Conservation (phyloP, 1,140 invertebrate genomes). For the Anoplophora glabripennis region DNA sequence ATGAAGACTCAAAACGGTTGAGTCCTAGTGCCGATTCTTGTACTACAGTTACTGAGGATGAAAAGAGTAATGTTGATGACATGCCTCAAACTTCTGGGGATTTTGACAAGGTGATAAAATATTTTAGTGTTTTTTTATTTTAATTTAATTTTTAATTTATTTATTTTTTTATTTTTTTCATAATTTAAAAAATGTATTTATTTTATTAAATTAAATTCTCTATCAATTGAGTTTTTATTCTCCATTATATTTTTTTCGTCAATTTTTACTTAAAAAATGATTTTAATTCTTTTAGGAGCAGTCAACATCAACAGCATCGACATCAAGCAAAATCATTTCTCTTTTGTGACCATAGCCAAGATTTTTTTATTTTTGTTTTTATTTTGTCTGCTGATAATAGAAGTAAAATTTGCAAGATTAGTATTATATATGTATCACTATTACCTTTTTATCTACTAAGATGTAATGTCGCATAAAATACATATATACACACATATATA, state of each 20-base stretch:
- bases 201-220: no score
- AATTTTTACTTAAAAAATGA: neutral
- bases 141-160: no score
- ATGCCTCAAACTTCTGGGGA: conserved; percentile 4
- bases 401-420: no score
- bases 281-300: no score
- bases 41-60: conserved; percentile 8
- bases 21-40: conserved; percentile 9
- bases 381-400: no score
- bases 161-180: no score
- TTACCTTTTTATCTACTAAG: no score
- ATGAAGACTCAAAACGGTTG: conserved; percentile 6
- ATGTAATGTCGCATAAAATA: no score
- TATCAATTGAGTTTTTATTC: conserved; percentile 6
- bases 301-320: conserved; percentile 11
- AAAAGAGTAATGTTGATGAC: neutral
- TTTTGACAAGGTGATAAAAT: conserved; percentile 13
- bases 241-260: neutral
- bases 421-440: no score
- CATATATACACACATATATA: no score
- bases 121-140: conserved; percentile 1
- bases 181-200: conserved; percentile 7
- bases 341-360: conserved; percentile 13
- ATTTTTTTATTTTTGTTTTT: no score
- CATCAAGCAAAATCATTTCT: conserved; percentile 14